Evolutionary conservation across 2,113 vertebrate genomes (phyloP).

Genomic region (Phalacrocorax pelagicus): DNA sequence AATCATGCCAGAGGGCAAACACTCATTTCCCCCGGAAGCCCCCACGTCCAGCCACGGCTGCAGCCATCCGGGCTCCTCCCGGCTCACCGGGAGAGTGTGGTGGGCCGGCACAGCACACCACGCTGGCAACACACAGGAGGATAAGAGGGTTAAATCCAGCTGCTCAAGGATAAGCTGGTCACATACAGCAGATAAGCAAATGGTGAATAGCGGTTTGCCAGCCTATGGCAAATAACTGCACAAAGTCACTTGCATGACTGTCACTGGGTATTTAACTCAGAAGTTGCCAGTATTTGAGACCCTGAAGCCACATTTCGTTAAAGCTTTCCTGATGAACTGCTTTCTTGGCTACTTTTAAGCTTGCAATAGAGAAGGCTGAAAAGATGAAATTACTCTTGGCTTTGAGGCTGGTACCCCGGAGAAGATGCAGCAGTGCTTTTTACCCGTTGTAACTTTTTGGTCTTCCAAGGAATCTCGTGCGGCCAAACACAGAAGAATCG

Average conservation of each 20-base stretch:
- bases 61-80: neutral
- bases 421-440: neutral
- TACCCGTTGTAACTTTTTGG: neutral
- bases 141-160: neutral
- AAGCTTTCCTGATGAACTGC: neutral
- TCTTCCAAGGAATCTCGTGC: neutral
- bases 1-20: neutral
- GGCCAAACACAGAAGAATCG: neutral
- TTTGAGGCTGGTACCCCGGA: neutral
- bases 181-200: neutral
- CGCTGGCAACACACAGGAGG: neutral
- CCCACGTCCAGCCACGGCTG: neutral
- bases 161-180: neutral
- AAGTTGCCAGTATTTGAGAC: neutral
- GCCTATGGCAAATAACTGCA: neutral
- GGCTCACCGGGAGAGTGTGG: rapidly evolving
- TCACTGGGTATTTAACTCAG: neutral
- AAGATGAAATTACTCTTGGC: neutral
- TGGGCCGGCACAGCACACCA: neutral
- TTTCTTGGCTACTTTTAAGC: neutral
- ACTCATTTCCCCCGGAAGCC: neutral
- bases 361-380: neutral
- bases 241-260: neutral
- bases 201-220: neutral
- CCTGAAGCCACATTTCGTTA: neutral